phyloP scores from a whole-genome alignment of 1,140 invertebrate genomes.

The Pseudomyrmex sp. region DNA sequence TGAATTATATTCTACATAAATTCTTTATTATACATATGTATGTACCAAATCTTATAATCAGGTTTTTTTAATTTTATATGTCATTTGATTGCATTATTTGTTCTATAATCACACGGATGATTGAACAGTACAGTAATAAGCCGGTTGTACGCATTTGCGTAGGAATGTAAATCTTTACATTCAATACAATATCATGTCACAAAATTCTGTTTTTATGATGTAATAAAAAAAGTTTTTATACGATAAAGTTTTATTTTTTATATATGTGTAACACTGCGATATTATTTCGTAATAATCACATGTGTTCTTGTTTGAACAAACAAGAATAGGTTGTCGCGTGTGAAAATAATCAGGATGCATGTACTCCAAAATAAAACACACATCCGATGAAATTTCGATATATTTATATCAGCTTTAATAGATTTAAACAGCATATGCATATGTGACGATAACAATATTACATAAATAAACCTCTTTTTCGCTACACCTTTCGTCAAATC shows the following conservation, averaged over 20 bases:
- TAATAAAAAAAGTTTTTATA: slow-evolving; percentile 4
- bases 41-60: slow-evolving; percentile 26
- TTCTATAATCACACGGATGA: not conserved
- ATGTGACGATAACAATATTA: slow-evolving; percentile 6
- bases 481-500: not conserved
- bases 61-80: not conserved
- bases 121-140: slow-evolving; percentile 9
- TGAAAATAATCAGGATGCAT: slow-evolving; percentile 3
- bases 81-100: not conserved
- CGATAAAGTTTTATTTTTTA: not conserved
- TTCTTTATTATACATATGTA: slow-evolving; percentile 21
- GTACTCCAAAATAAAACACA: not conserved
- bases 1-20: slow-evolving; percentile 26
- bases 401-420: slow-evolving; percentile 9
- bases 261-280: not conserved
- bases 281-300: slow-evolving; percentile 8
- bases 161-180: not conserved
- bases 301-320: not conserved
- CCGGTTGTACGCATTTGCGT: not conserved
- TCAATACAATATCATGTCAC: no score
- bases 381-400: not conserved
- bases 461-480: not conserved
- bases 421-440: slow-evolving; percentile 14
- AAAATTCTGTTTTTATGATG: not conserved
- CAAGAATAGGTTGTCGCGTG: not conserved